A percentile compares a stretch with the other conserved stretches of the same genome.
Evolutionary conservation across 2,888 invertebrate genomes (phyloP).

Genomic region (Morpho helenor): DNA sequence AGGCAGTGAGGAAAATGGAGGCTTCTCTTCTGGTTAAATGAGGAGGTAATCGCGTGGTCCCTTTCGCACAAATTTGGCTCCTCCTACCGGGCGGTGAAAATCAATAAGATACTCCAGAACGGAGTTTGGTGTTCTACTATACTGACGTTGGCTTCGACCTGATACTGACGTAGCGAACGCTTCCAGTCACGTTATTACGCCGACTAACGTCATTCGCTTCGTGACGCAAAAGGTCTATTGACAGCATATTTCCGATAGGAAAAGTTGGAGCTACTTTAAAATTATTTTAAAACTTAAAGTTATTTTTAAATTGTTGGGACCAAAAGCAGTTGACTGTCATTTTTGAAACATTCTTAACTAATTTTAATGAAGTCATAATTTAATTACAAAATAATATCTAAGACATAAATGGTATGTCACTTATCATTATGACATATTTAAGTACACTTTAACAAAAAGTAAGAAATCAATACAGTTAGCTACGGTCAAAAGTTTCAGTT

Average conservation of each 20-base stretch:
- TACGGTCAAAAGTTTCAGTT: too few relatives aligned
- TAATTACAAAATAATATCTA: too few relatives aligned
- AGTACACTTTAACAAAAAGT: too few relatives aligned
- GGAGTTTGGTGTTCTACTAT: constrained; percentile 70
- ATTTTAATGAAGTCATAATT: too few relatives aligned
- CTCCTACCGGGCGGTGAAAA: constrained; percentile 76
- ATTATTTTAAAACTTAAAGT: too few relatives aligned
- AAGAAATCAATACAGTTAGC: too few relatives aligned
- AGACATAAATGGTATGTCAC: too few relatives aligned
- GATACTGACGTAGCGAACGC: constrained; percentile 38
- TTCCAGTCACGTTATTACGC: constrained; percentile 24
- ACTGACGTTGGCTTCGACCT: constrained; percentile 58
- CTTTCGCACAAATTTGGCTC: constrained; percentile 72
- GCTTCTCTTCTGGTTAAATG: constrained; percentile 74
- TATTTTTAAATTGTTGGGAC: too few relatives aligned
- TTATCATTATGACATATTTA: too few relatives aligned
- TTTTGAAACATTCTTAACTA: too few relatives aligned
- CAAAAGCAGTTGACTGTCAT: too few relatives aligned
- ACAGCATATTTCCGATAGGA: constrained; percentile 20
- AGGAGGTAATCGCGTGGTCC: constrained; percentile 72
- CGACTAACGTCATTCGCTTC: constrained; percentile 6
- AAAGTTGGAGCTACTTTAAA: too few relatives aligned
- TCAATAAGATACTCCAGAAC: constrained; percentile 77
- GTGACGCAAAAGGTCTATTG: constrained; percentile 33
- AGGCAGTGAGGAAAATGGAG: constrained; percentile 63